A percentile compares a stretch with the other conserved stretches of the same genome.
Evolutionary conservation across 2,113 vertebrate species (phyloP).

Genomic region (Rhineura floridana): DNA sequence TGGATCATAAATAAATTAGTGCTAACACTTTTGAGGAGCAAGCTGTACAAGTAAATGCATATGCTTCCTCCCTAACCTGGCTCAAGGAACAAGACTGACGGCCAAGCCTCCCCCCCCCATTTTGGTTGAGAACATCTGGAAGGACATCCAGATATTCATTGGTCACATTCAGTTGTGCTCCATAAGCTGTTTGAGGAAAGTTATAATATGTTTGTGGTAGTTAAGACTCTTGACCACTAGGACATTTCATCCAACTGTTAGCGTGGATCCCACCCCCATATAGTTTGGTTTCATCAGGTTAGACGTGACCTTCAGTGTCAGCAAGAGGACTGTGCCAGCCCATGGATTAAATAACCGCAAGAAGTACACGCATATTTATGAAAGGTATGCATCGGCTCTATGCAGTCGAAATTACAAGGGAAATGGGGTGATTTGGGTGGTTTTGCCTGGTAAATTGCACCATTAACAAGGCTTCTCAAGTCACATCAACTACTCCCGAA

Average conservation of each 20-base stretch:
- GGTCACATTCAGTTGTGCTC: background rate
- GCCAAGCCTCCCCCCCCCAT: background rate
- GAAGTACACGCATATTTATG: no score
- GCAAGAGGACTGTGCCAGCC: background rate
- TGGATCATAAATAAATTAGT: constrained; percentile 1
- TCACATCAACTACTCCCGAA: no score
- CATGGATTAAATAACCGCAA: no score
- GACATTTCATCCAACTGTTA: background rate
- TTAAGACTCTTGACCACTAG: background rate
- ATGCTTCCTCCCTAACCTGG: background rate
- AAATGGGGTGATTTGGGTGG: no score
- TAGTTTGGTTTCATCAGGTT: background rate
- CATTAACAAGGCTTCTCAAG: no score
- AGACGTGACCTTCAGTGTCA: background rate
- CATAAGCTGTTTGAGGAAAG: background rate
- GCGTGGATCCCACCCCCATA: background rate
- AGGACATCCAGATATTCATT: accelerated
- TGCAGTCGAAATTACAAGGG: no score
- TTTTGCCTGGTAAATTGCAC: no score
- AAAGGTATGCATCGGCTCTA: no score
- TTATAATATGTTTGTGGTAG: background rate
- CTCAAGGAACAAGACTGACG: accelerated
- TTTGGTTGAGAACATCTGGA: accelerated
- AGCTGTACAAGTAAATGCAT: background rate
- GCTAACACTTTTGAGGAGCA: background rate